These are phyloP conservation scores for Turritopsis dohrnii DNA, from an alignment of 30 jellyfish, hydroid and myxozoan species.

Conservation along the genomic window DNA sequence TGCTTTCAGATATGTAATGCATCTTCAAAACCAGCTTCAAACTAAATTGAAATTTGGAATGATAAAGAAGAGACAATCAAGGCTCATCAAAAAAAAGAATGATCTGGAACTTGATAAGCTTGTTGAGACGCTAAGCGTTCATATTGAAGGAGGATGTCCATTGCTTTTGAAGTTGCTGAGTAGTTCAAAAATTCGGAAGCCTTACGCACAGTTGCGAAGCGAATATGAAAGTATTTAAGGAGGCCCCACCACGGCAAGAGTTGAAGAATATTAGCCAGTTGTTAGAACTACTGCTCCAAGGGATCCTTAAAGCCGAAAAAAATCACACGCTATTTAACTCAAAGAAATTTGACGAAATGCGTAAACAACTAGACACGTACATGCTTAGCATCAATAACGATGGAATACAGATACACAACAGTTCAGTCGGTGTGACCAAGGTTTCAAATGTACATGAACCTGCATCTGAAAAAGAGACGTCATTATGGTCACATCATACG, in stretches of 20 bases:
- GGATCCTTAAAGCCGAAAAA: neutral
- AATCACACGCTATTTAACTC: slow-evolving; percentile 4
- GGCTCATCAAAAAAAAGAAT: neutral
- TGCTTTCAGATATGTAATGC: neutral
- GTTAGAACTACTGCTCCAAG: neutral
- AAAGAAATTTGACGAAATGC: slow-evolving; percentile 4
- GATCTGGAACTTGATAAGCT: neutral
- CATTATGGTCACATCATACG: neutral
- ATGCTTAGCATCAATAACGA: neutral
- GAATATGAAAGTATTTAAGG: no score
- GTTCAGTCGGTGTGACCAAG: neutral
- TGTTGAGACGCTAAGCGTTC: no score
- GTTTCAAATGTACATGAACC: neutral
- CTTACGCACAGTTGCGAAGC: no score
- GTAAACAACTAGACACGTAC: neutral
- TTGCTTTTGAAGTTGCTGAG: no score
- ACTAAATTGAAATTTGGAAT: neutral
- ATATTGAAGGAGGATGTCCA: no score
- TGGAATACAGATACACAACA: neutral
- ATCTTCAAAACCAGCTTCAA: neutral
- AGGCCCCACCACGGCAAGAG: no score
- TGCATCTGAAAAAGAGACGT: neutral
- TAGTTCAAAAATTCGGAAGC: no score
- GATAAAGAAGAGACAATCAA: neutral
- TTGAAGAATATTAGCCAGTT: neutral